Percentiles rank a stretch among this genome's conserved stretches.
Evolutionary conservation across 2,797 vertebrate species (phyloP).

Genomic region (Morus bassanus): DNA sequence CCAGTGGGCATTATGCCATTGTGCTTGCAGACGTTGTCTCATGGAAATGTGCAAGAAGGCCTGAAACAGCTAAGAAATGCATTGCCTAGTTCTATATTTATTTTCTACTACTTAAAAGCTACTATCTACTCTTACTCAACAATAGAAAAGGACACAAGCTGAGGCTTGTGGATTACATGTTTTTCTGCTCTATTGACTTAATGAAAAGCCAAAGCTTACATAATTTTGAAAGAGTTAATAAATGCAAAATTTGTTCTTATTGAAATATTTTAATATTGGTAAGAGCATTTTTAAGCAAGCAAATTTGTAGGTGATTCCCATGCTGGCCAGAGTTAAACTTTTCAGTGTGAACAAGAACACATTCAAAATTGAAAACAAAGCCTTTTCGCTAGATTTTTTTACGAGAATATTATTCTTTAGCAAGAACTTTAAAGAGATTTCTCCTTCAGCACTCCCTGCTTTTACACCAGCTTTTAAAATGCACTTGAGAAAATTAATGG

Average conservation of each 20-base stretch:
- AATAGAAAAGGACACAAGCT: background rate
- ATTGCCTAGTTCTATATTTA: background rate
- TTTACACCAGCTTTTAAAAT: background rate
- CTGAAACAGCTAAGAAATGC: constrained; percentile 38
- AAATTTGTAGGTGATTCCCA: background rate
- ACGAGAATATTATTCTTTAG: background rate
- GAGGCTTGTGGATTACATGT: background rate
- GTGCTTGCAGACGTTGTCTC: constrained; percentile 54
- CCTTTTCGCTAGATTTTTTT: background rate
- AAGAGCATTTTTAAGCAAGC: background rate
- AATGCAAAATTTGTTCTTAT: background rate
- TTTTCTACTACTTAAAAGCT: background rate
- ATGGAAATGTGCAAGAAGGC: constrained; percentile 49
- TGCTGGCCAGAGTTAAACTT: background rate
- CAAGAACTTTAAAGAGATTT: background rate
- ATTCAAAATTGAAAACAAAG: background rate
- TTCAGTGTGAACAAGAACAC: background rate
- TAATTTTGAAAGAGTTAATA: background rate
- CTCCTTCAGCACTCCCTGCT: background rate
- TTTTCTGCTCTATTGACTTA: background rate
- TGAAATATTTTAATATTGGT: background rate
- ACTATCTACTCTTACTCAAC: background rate
- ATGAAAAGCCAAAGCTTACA: background rate
- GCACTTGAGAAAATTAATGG: background rate
- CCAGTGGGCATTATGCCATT: constrained; percentile 61